Percentiles rank a stretch among this genome's conserved stretches.
Conservation (phyloP, 2,888 invertebrate species). For the Thecophora atra region DNA sequence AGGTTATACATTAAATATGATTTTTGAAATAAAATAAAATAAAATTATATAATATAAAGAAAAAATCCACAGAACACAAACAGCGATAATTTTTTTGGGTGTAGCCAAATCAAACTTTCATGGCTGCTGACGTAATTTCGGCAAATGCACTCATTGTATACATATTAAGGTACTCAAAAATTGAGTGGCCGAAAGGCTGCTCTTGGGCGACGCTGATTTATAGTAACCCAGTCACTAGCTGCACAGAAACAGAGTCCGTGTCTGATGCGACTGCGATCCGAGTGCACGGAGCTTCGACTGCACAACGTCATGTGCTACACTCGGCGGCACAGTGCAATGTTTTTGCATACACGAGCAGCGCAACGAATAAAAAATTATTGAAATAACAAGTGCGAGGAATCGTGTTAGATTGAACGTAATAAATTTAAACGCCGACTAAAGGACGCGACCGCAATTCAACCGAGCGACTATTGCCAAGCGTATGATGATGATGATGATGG, state of each 20-base stretch:
- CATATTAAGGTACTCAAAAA: no score
- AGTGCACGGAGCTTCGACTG: conserved; percentile 1
- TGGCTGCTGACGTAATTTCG: no score
- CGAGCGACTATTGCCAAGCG: not conserved
- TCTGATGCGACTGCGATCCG: not conserved
- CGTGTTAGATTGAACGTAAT: conserved; percentile 64
- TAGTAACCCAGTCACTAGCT: conserved; percentile 22
- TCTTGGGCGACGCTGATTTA: no score
- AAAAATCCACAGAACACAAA: no score
- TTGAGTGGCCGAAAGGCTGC: no score
- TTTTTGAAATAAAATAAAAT: no score
- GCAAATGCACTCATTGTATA: no score
- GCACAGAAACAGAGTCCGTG: not conserved
- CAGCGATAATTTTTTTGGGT: no score
- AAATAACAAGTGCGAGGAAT: conserved; percentile 63
- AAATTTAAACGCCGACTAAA: conserved; percentile 62
- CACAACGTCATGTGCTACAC: not conserved
- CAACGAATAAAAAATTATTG: conserved; percentile 55
- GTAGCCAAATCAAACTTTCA: no score
- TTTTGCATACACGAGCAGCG: conserved; percentile 32
- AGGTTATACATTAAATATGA: no score
- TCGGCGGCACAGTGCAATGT: conserved; percentile 6
- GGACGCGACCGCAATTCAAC: conserved; percentile 33
- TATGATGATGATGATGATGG: not conserved
- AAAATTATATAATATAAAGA: no score